Evolutionary conservation across 2,888 invertebrate species (phyloP).

Genomic region (Abscondita cerata): DNA sequence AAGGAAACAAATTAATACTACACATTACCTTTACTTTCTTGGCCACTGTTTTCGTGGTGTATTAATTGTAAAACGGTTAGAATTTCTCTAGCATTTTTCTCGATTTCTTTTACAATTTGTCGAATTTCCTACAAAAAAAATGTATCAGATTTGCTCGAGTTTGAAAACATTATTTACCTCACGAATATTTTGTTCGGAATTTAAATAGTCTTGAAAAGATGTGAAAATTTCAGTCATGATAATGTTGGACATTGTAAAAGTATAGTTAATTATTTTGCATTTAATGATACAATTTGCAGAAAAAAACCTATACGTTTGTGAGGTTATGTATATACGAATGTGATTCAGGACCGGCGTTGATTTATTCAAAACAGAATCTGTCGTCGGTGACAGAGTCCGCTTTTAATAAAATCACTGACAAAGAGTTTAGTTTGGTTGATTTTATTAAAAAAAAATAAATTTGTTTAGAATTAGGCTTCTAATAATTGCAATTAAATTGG

Average conservation of each 20-base stretch:
- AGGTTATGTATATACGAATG: no score
- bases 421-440: no score
- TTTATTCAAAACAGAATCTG: no score
- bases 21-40: slow-evolving; percentile 76
- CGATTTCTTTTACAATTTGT: slow-evolving; percentile 75
- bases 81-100: slow-evolving; percentile 79
- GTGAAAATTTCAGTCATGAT: slow-evolving; percentile 70
- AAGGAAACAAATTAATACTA: slow-evolving; percentile 37
- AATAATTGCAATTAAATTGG: no score
- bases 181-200: slow-evolving; percentile 78
- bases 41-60: slow-evolving; percentile 72
- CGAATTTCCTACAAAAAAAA: slow-evolving; percentile 67
- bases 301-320: no score
- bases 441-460: no score
- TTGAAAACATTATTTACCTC: slow-evolving; percentile 73
- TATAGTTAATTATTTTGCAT: neutral
- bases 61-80: slow-evolving; percentile 82
- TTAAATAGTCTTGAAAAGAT: slow-evolving; percentile 79
- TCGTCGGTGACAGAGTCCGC: no score
- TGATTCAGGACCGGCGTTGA: no score
- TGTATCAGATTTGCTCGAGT: no score
- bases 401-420: no score
- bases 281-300: no score
- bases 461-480: no score
- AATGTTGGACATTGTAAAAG: slow-evolving; percentile 56